phyloP scores from a whole-genome alignment of 2,797 vertebrate genomes.

The Sylvilagus floridanus region DNA sequence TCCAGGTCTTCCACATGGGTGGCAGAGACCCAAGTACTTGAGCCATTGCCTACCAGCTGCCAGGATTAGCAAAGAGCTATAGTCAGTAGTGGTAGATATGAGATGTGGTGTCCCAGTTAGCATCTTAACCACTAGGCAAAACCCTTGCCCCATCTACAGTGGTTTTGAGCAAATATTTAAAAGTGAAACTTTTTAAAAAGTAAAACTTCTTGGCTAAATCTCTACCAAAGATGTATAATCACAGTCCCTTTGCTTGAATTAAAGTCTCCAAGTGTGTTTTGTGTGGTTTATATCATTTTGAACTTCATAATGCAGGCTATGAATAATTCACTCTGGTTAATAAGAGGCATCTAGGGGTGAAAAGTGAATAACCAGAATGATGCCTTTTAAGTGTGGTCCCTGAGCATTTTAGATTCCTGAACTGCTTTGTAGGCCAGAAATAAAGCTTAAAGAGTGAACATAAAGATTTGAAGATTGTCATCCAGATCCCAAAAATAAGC shows the following conservation, averaged over 20 bases:
- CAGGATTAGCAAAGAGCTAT: too few species aligned
- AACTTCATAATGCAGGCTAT: slow-evolving; percentile 65
- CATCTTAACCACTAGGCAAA: too few species aligned
- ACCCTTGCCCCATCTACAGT: background rate
- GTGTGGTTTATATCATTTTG: slow-evolving; percentile 63
- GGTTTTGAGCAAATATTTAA: background rate
- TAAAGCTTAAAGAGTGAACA: slow-evolving; percentile 37
- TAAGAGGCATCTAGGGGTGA: slow-evolving; percentile 61
- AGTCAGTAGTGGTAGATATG: too few species aligned
- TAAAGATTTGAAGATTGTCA: slow-evolving; percentile 56
- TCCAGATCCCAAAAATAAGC: slow-evolving; percentile 50
- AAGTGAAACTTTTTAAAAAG: too few species aligned
- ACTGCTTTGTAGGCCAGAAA: slow-evolving; percentile 61
- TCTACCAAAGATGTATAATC: slow-evolving; percentile 48
- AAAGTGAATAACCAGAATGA: slow-evolving; percentile 65
- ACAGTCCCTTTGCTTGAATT: slow-evolving; percentile 61
- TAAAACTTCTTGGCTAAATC: slow-evolving; percentile 54
- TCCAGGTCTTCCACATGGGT: too few species aligned
- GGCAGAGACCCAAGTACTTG: too few species aligned
- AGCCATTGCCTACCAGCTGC: too few species aligned
- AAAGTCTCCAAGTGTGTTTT: slow-evolving; percentile 65
- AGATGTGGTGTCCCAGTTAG: too few species aligned
- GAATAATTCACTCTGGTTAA: slow-evolving; percentile 75
- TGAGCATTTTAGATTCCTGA: slow-evolving; percentile 62
- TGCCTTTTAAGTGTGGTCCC: slow-evolving; percentile 68